phyloP scores from a whole-genome alignment of 2,888 invertebrate genomes.

The Brachynemurus nebulosus region DNA sequence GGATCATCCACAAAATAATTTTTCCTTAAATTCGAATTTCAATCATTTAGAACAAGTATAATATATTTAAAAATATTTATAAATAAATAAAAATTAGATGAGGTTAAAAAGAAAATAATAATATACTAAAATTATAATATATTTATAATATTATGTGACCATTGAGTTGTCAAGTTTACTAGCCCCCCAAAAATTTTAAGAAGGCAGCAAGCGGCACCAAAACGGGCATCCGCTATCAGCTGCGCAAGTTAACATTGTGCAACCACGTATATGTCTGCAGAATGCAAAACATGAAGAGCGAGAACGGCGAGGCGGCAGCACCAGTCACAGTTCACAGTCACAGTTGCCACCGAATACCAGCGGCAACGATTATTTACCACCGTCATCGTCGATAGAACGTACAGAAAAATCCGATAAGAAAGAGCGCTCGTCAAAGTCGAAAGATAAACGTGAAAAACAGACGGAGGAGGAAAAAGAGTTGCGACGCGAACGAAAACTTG shows the following conservation, averaged over 20 bases:
- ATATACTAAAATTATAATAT: no score
- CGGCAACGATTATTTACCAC: background rate
- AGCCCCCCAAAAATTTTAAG: constrained; percentile 6
- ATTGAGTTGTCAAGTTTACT: background rate
- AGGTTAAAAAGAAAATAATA: no score
- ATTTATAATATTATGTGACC: no score
- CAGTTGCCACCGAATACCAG: background rate
- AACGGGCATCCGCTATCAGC: constrained; percentile 4
- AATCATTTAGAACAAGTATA: no score
- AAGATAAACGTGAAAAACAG: constrained; percentile 47
- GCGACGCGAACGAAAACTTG: constrained; percentile 67
- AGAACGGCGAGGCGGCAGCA: constrained; percentile 24
- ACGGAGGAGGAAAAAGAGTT: constrained; percentile 68
- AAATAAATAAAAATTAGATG: no score
- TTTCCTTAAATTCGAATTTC: no score
- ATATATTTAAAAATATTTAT: no score
- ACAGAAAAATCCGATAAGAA: constrained; percentile 35
- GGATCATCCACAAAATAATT: no score
- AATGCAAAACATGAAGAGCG: constrained; percentile 35
- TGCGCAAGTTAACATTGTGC: constrained; percentile 18
- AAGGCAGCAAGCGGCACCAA: constrained; percentile 20
- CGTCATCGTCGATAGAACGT: constrained; percentile 4
- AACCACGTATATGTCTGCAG: constrained; percentile 30
- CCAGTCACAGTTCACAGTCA: constrained; percentile 20
- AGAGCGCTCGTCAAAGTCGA: constrained; percentile 35